Evolutionary conservation across 2,113 vertebrate species (phyloP), one percentile per base, ranked within the genome.

Genomic region (Scortum barcoo): DNA sequence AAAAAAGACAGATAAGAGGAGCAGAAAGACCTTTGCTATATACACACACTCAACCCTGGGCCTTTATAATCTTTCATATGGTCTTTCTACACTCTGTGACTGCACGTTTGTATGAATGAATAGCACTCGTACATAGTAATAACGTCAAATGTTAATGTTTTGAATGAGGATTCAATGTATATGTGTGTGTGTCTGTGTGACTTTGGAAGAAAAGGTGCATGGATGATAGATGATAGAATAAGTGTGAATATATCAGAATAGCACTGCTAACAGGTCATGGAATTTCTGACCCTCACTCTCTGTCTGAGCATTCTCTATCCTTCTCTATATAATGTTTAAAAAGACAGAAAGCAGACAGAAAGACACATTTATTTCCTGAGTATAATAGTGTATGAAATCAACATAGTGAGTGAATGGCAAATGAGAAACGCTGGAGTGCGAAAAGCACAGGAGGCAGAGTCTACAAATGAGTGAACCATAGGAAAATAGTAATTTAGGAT

Each of bases 11-110:
- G 44, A 78, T 38, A 42, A 67, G 30, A 50, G 70, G 17, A 56
- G 61, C 6, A 60, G 42, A 66, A 73, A 80, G 54, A 74, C 57
- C 63, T 89, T 76, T 61, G 72, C 50, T 69, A 5, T 69, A 5
- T 26, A n/a, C 24, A 84, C 36, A 30, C 48, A 60, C 73, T 69
- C 54, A 66, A 74, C 36, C 65, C 42, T 24, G 9, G 33, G 24
- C 51, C 61, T 88, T 78, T 78, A 56, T 66, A 46, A 68, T 61
- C 61, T 11, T 40, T 54, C 20, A 60, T 51, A 48, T 36, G 46
- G 17, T 16, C 24, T 46, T 69, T 58, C 42, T 63, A 46, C 4
- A 69, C 54, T 24, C 8, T 38, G 48, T 40, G 11, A n/a, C 63
- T 65, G 66, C n/a, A 28, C 19, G 26, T 24, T 9, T 73, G 24